Percentiles rank a stretch among this genome's conserved stretches.
These are phyloP conservation scores for Dinocampus coccinellae DNA, from an alignment of 2,888 invertebrate genomes.

Conservation along the genomic window DNA sequence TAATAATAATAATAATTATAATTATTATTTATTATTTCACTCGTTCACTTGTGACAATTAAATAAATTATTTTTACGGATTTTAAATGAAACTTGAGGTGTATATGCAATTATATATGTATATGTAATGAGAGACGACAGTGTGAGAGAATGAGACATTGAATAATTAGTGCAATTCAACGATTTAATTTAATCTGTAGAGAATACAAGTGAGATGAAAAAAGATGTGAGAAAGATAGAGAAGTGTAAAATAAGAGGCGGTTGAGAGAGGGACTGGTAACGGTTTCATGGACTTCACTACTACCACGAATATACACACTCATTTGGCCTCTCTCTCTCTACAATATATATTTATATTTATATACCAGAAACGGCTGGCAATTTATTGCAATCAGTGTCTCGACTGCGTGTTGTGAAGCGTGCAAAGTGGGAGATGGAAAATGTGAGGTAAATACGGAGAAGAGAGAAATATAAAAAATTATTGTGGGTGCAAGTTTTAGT, in stretches of 20 bases:
- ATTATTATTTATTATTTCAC: neutral
- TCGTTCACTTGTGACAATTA: neutral
- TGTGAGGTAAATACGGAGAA: constrained; percentile 36
- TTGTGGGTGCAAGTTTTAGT: constrained; percentile 41
- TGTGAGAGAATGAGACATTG: constrained; percentile 21
- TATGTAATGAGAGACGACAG: neutral
- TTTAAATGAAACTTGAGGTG: neutral
- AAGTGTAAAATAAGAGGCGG: neutral
- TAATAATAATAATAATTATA: too few species aligned
- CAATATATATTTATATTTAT: constrained; percentile 17
- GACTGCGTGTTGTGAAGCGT: constrained; percentile 41
- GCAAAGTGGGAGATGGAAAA: constrained; percentile 13
- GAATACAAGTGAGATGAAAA: neutral
- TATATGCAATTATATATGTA: neutral
- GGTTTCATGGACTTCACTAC: constrained; percentile 22
- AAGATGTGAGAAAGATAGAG: neutral
- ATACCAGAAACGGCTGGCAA: constrained; percentile 51
- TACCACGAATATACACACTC: constrained; percentile 27
- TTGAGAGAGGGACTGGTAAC: constrained; percentile 22
- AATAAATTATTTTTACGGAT: neutral
- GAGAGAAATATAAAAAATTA: constrained; percentile 21
- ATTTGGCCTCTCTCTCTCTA: neutral
- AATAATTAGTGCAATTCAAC: constrained; percentile 45
- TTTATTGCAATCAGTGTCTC: constrained; percentile 62
- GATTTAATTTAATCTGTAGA: constrained; percentile 40